A percentile compares a stretch with the other conserved stretches of the same genome.
Conservation (phyloP, 2,888 invertebrate genomes). For the Scaptomyza polygonia region DNA sequence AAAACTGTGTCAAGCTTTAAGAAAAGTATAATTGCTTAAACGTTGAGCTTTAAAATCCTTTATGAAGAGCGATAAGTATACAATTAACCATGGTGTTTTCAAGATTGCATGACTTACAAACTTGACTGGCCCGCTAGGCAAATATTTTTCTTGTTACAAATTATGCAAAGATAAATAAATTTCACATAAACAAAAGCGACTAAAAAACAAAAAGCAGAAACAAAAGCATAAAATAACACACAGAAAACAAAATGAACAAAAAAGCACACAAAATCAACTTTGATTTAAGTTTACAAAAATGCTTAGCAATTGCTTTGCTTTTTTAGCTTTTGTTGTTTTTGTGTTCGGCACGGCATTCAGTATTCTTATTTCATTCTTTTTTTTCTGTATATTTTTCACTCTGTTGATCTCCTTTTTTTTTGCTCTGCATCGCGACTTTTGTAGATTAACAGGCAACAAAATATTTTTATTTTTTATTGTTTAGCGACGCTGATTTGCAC, state of each 20-base stretch:
- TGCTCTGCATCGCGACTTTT: slow-evolving; percentile 34
- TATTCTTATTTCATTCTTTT: slow-evolving; percentile 6
- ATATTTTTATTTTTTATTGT: slow-evolving; percentile 76
- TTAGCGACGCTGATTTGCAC: slow-evolving; percentile 73
- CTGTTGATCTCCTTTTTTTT: slow-evolving; percentile 48
- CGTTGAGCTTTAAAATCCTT: neutral
- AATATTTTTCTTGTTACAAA: slow-evolving; percentile 48
- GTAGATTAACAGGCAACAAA: slow-evolving; percentile 79
- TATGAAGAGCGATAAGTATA: neutral
- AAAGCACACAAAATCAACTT: slow-evolving; percentile 73
- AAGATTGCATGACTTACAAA: slow-evolving; percentile 17
- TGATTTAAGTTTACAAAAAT: slow-evolving; percentile 80
- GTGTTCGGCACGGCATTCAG: slow-evolving; percentile 37
- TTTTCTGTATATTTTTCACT: slow-evolving; percentile 25
- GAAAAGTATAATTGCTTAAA: neutral
- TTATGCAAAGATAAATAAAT: slow-evolving; percentile 68
- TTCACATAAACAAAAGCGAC: slow-evolving; percentile 54
- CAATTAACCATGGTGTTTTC: slow-evolving; percentile 44
- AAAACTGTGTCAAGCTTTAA: neutral
- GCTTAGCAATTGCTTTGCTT: slow-evolving; percentile 76
- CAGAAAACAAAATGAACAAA: slow-evolving; percentile 28
- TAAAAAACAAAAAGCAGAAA: slow-evolving; percentile 38
- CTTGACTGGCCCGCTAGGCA: slow-evolving; percentile 7
- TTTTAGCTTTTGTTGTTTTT: slow-evolving; percentile 65
- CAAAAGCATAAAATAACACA: slow-evolving; percentile 33